Percentiles rank a stretch among this genome's conserved stretches.
Conservation (phyloP, 1,140 invertebrate genomes). For the Agrilus planipennis region DNA sequence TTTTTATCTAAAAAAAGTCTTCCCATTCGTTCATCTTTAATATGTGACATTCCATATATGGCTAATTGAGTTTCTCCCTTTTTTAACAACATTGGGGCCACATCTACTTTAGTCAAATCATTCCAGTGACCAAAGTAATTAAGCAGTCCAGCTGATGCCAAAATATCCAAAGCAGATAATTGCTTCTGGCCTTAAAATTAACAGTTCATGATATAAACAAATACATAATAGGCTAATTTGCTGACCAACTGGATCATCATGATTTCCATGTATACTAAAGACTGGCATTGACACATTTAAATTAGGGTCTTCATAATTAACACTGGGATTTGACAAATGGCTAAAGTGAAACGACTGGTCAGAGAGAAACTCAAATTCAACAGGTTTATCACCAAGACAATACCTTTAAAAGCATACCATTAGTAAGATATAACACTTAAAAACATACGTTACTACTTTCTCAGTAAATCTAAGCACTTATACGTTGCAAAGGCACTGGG, state of each 20-base stretch:
- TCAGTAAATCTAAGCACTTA: constrained; percentile 62
- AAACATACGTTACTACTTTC: constrained; percentile 46
- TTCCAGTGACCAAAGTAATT: constrained; percentile 86
- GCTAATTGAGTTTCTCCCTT: constrained; percentile 81
- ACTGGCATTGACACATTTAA: constrained; percentile 87
- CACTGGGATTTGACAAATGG: constrained; percentile 37
- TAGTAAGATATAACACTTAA: not conserved
- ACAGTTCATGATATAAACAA: not conserved
- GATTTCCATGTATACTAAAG: constrained; percentile 96
- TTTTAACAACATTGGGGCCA: constrained; percentile 74
- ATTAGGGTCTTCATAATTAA: constrained; percentile 95
- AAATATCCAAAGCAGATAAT: constrained; percentile 65
- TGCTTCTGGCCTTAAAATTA: constrained; percentile 20
- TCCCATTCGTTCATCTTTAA: constrained; percentile 84
- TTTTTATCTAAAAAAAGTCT: constrained; percentile 64
- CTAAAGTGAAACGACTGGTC: constrained; percentile 39
- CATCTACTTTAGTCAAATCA: constrained; percentile 61
- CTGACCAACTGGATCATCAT: constrained; percentile 89
- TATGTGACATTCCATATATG: constrained; percentile 87
- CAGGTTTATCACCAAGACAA: constrained; percentile 47
- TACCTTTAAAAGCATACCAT: constrained; percentile 15
- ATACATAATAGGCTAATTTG: constrained; percentile 1
- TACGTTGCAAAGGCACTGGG: constrained; percentile 63
- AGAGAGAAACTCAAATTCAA: constrained; percentile 45
- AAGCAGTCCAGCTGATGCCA: constrained; percentile 72